Evolutionary conservation across 2,888 invertebrate species (phyloP), one percentile per base, ranked within the genome.

Genomic region (Spilosoma lubricipeda): DNA sequence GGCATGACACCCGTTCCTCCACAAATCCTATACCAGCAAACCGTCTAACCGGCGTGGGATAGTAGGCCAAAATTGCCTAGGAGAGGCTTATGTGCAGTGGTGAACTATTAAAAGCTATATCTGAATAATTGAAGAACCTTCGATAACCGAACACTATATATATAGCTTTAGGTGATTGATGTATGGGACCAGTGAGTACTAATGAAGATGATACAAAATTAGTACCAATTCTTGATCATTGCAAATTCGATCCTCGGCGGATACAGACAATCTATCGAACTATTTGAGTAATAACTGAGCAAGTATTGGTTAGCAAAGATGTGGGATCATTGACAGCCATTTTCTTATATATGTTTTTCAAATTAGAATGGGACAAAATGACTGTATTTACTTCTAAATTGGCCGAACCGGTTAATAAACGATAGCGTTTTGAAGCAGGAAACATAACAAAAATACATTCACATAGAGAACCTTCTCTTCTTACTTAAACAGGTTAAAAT

Each of bases 251-350:
- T 72, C 36, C 52, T 30, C 13, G 75, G 72, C 77, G 81, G 85
- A 84, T 79, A 76, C 70, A 27, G 30, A 69, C 78, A 79, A 82
- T 85, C 77, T 74, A 78, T 77, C 72, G 77, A 27, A 48, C 71
- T 59, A 52, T 45, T 59, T 30, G 59, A 33, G 48, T 56, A 42
- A 71, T 73, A 30, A 33, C n/a, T 59, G 67, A 75, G 70, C 70
- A 72, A 80, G 70, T 72, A 77, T 18, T 69, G 73, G 78, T 77
- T 74, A 74, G 73, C 74, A 59, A 68, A 73, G 36, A 75, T 23
- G 71, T 45, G 45, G 42, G 30, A 39, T 11, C 48, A 39, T 63
- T 15, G 5, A 15, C 30, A 5, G 13, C 59, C 13, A 56, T 56
- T 56, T 56, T 56, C 5, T n/a, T n/a, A 1, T n/a, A n/a, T n/a